Conservation (phyloP, 2,888 invertebrate species). For the Eledona agricola region DNA sequence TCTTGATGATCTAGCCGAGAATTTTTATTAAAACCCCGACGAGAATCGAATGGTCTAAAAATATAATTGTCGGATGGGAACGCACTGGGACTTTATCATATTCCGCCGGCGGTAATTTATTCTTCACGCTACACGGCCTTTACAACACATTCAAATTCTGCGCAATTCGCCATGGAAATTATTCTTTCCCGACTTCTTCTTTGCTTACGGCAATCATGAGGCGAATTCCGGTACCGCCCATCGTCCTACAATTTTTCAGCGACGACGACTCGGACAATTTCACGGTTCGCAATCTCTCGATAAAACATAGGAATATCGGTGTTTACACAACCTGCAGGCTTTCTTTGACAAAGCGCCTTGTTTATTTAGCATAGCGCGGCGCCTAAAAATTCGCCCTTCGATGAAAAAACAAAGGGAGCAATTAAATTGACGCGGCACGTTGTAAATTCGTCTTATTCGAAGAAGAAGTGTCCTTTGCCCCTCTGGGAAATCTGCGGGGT, state of each 20-base stretch:
- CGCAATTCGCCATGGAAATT: constrained; percentile 44
- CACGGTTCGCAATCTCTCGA: constrained; percentile 19
- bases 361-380: constrained; percentile 18
- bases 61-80: too few species aligned
- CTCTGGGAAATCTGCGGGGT: constrained; percentile 47
- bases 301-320: constrained; percentile 24
- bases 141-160: constrained; percentile 44
- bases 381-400: too few species aligned
- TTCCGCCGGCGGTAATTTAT: constrained; percentile 33
- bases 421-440: constrained; percentile 47
- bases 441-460: constrained; percentile 47
- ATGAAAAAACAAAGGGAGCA: constrained; percentile 29
- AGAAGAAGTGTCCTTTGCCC: constrained; percentile 41
- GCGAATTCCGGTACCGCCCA: too few species aligned
- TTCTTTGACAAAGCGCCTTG: constrained; percentile 10
- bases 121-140: constrained; percentile 34
- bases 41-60: too few species aligned
- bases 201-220: constrained; percentile 40
- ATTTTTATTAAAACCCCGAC: too few species aligned
- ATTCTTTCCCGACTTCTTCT: constrained; percentile 37
- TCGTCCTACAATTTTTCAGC: constrained; percentile 5
- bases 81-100: too few species aligned
- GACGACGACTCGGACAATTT: constrained; percentile 18
- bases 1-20: too few species aligned
- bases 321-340: constrained; percentile 22